Base-by-base conservation (phyloP, 2,113 vertebrate species). In the Brachyhypopomus occidentalis region DNA sequence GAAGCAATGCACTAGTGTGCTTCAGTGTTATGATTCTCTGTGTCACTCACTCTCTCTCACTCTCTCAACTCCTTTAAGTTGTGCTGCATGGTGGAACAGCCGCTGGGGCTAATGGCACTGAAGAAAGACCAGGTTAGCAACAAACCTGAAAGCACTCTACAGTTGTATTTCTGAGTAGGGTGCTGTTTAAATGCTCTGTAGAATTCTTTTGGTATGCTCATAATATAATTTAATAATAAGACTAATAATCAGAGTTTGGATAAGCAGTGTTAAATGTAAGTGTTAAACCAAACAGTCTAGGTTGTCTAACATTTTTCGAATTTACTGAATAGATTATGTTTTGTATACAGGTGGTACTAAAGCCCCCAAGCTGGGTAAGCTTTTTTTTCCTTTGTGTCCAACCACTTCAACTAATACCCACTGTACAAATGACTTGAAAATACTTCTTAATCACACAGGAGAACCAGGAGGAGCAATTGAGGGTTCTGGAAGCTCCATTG, bases 401-500 rank as follows among this genome's bases (percentile, higher is more conserved):
- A 27, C 25, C 30, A n/a, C 52, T 41, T 81, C 17, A 17, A 12
- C 3, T 70, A 45, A 70, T 36, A 76, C 22, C 9, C 1, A 48
- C 20, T 48, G 72, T 19, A 45, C 23, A 12, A 3, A 27, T 60
- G 16, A 71, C 34, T 59, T 34, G 20, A 69, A 70, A 72, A 48
- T 34, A 6, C 36, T 86, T 78, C 73, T 62, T 71, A 67, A 79
- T 84, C 85, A 38, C 77, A 48, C 79, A 71, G 82, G 82, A 17
- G 90, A 83, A 80, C 66, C 81, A 59, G 87, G 85, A 64, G 88
- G 86, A 77, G 84, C 89, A 69, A 83, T 91, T 71, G 93, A 93
- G 52, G 93, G 92, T 2, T 93, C 93, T 86, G 93, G 92, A 83
- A 88, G 84, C 83, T 88, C 92, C 72, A 58, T 81, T 67, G 89